Percentiles rank a stretch among this genome's conserved stretches.
phyloP scores from a whole-genome alignment of 2,797 vertebrate species.

The Urocyon cinereoargenteus region DNA sequence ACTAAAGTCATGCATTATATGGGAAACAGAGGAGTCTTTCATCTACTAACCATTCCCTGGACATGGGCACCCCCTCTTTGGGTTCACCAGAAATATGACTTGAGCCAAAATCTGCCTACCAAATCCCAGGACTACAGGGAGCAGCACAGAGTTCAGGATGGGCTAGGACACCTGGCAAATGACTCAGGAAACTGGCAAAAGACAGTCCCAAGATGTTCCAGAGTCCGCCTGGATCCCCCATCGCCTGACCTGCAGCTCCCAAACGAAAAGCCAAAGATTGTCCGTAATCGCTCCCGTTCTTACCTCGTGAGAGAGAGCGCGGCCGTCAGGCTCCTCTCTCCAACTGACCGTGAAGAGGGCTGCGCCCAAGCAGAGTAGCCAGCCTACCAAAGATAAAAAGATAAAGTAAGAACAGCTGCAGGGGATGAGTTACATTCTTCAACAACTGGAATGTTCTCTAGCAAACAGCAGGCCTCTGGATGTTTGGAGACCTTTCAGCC shows the following conservation, averaged over 20 bases:
- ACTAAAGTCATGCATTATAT: neutral
- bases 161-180: neutral
- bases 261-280: rapidly evolving
- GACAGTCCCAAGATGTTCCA: neutral
- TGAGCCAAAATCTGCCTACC: slow-evolving; percentile 38
- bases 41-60: neutral
- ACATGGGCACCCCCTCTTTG: neutral
- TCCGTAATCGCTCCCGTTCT: neutral
- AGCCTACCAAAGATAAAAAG: slow-evolving; percentile 55
- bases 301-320: slow-evolving; percentile 35
- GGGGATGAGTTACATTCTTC: neutral
- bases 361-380: neutral
- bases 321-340: neutral
- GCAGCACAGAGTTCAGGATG: neutral
- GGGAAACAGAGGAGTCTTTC: slow-evolving; percentile 22
- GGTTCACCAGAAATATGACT: neutral
- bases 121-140: neutral
- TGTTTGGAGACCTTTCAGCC: neutral
- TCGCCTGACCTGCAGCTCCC: neutral
- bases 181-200: neutral
- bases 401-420: slow-evolving; percentile 15
- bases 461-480: slow-evolving; percentile 50
- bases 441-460: slow-evolving; percentile 61
- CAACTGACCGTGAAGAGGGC: neutral
- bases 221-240: neutral